phyloP scores from a whole-genome alignment of 2,797 vertebrate genomes.

The Nothura maculosa region DNA sequence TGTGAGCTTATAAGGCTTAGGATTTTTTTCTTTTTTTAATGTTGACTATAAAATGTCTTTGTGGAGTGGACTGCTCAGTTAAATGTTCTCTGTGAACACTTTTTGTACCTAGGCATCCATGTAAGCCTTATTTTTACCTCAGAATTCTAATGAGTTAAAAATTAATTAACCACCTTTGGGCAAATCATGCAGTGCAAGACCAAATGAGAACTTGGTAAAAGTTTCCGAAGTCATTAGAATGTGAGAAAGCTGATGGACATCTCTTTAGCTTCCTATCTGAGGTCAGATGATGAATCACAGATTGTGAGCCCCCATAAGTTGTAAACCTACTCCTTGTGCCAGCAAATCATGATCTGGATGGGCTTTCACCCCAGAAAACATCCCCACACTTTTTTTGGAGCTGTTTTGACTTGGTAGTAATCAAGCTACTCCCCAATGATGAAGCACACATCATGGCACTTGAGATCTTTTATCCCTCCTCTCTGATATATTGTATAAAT shows the following conservation, averaged over 20 bases:
- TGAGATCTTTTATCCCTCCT: fast-evolving
- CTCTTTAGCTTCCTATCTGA: background rate
- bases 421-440: no score
- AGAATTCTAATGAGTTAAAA: background rate
- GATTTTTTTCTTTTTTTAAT: background rate
- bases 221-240: background rate
- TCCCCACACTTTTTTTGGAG: background rate
- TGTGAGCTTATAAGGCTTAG: background rate
- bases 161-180: background rate
- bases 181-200: background rate
- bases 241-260: background rate
- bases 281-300: background rate
- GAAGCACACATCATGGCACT: background rate
- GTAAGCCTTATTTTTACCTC: background rate
- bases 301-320: background rate
- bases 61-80: background rate
- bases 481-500: background rate
- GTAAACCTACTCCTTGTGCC: background rate
- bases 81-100: background rate
- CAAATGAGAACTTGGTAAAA: fast-evolving
- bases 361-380: background rate
- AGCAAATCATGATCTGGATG: background rate
- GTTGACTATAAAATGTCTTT: background rate
- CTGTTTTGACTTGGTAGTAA: background rate
- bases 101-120: background rate